Conservation (phyloP, 2,797 vertebrate species). For the Halcyon leucocephala region DNA sequence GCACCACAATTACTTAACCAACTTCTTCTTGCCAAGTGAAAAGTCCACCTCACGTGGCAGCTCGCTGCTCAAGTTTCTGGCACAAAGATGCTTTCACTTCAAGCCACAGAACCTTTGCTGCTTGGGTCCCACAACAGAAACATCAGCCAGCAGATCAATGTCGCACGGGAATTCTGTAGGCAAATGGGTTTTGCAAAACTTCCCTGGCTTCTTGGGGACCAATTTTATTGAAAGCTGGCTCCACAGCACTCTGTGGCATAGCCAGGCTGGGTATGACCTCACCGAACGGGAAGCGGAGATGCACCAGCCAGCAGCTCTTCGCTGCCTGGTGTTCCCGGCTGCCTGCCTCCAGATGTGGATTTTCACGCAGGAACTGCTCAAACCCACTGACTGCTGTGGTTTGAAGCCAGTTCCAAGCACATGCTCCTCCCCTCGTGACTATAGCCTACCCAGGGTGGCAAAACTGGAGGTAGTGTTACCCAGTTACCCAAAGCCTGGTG, state of each 20-base stretch:
- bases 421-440: rapidly evolving
- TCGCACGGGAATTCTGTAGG: not conserved
- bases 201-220: not conserved
- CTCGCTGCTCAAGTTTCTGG: not conserved
- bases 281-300: not conserved
- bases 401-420: not conserved
- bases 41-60: rapidly evolving
- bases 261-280: not conserved
- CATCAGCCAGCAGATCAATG: not conserved
- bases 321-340: not conserved
- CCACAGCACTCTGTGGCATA: not conserved
- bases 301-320: not conserved
- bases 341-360: not conserved
- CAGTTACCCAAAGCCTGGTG: not conserved
- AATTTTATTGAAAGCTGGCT: not conserved
- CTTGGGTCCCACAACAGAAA: not conserved
- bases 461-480: not conserved
- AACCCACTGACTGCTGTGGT: not conserved
- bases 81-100: not conserved
- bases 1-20: not conserved
- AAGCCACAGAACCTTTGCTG: not conserved
- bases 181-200: not conserved
- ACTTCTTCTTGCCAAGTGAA: not conserved
- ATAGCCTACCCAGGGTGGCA: not conserved
- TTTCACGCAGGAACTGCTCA: rapidly evolving